A percentile compares a stretch with the other conserved stretches of the same genome.
These are phyloP conservation scores for Artemia sinica DNA, from an alignment of 2,888 invertebrate genomes.

Conservation along the genomic window DNA sequence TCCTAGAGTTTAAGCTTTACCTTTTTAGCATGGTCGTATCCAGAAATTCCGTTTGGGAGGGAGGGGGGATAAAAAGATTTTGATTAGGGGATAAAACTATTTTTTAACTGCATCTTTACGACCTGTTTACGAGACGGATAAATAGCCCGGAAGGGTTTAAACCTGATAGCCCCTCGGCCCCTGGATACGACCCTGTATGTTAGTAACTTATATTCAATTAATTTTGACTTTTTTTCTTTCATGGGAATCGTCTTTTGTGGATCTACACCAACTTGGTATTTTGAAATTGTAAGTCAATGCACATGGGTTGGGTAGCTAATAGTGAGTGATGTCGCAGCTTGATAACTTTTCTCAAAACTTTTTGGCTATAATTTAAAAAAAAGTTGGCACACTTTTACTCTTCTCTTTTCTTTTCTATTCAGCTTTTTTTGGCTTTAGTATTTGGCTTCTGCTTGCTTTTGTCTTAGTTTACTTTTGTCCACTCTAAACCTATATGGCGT, in stretches of 20 bases:
- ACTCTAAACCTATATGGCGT: too few species aligned
- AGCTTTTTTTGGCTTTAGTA: not conserved
- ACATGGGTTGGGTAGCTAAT: constrained; percentile 6
- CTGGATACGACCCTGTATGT: too few species aligned
- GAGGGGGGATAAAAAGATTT: too few species aligned
- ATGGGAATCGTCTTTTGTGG: constrained; percentile 8
- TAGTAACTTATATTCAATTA: too few species aligned
- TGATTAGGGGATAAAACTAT: too few species aligned
- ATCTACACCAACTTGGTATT: not conserved
- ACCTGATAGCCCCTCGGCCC: not conserved
- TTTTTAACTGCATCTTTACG: too few species aligned
- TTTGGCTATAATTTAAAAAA: not conserved
- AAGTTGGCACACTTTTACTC: not conserved
- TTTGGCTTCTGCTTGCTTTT: not conserved
- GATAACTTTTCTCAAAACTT: not conserved
- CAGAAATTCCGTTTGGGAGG: too few species aligned
- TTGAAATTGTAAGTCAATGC: constrained; percentile 7
- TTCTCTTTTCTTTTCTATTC: not conserved
- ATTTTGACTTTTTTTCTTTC: not conserved
- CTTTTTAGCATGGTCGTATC: too few species aligned
- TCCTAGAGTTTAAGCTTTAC: too few species aligned
- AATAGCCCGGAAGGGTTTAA: not conserved
- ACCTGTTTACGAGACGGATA: not conserved
- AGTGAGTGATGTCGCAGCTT: constrained; percentile 7
- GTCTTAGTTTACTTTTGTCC: too few species aligned